These are phyloP conservation scores for Zophobas atratus DNA, from an alignment of 1,140 invertebrate species.

Conservation along the genomic window DNA sequence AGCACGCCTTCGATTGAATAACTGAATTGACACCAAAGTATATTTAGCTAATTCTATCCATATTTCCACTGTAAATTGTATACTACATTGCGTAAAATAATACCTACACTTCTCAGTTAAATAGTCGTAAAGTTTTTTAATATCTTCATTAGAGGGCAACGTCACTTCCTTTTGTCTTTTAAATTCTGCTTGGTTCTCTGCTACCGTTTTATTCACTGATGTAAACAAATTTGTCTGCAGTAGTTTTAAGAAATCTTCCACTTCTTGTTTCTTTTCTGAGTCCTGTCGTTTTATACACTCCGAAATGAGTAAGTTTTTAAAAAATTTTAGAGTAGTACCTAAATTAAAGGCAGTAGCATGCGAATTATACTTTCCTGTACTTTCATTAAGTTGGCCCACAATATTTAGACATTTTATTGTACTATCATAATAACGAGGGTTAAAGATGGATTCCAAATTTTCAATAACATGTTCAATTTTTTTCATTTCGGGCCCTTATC, in stretches of 20 bases:
- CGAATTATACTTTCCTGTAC: too few relatives aligned
- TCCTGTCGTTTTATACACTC: conserved; percentile 28
- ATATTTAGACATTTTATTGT: too few relatives aligned
- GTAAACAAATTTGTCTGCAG: background rate
- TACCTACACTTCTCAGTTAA: background rate
- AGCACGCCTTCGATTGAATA: conserved; percentile 33
- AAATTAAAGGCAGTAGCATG: conserved; percentile 3
- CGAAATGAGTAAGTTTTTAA: background rate
- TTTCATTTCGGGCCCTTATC: conserved; percentile 6
- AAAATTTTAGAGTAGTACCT: background rate
- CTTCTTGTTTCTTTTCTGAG: background rate
- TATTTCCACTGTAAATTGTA: background rate
- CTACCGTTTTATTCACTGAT: conserved; percentile 40
- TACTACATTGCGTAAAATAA: background rate
- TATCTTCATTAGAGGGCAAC: conserved; percentile 42
- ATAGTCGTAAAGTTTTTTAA: conserved; percentile 17
- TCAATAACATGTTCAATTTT: background rate
- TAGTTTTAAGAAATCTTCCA: conserved; percentile 32
- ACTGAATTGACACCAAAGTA: conserved; percentile 11
- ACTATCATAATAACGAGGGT: background rate
- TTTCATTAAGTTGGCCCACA: too few relatives aligned
- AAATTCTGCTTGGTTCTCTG: conserved; percentile 15
- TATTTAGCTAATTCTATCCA: conserved; percentile 15
- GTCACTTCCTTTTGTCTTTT: conserved; percentile 27
- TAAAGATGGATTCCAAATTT: background rate